Evolutionary conservation across 2,797 vertebrate species (phyloP).

Genomic region (Sylvia borin): DNA sequence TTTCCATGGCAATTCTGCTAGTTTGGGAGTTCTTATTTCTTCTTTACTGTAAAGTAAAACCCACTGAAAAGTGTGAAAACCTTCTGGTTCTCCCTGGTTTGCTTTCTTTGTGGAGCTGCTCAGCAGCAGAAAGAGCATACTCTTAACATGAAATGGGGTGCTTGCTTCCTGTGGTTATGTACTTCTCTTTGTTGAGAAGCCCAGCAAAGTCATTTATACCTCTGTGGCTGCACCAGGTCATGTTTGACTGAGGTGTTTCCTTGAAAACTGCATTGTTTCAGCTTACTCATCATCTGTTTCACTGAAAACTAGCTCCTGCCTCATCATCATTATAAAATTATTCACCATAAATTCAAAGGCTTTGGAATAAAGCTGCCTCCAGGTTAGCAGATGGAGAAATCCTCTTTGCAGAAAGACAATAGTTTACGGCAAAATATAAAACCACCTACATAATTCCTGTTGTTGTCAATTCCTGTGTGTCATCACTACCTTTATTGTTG

Average conservation of each 20-base stretch:
- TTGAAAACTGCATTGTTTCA: conserved; percentile 64
- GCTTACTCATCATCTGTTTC: conserved; percentile 64
- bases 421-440: not conserved
- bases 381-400: not conserved
- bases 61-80: not conserved
- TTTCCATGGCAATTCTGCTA: not conserved
- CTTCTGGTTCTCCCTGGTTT: not conserved
- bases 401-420: not conserved
- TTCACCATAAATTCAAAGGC: conserved; percentile 29
- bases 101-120: not conserved
- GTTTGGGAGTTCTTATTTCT: not conserved
- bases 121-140: not conserved
- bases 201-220: conserved; percentile 50
- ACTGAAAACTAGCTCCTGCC: conserved; percentile 38
- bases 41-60: conserved; percentile 9
- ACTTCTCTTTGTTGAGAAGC: conserved; percentile 58
- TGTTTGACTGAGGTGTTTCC: conserved; percentile 58
- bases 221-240: conserved; percentile 4
- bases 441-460: not conserved
- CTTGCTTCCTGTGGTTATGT: conserved; percentile 63
- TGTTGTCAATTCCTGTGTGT: not conserved
- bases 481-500: not conserved
- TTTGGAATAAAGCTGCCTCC: not conserved
- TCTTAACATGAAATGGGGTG: conserved; percentile 57
- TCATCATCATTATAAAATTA: conserved; percentile 55